phyloP scores from a whole-genome alignment of 2,888 invertebrate genomes.

The Agapostemon virescens region DNA sequence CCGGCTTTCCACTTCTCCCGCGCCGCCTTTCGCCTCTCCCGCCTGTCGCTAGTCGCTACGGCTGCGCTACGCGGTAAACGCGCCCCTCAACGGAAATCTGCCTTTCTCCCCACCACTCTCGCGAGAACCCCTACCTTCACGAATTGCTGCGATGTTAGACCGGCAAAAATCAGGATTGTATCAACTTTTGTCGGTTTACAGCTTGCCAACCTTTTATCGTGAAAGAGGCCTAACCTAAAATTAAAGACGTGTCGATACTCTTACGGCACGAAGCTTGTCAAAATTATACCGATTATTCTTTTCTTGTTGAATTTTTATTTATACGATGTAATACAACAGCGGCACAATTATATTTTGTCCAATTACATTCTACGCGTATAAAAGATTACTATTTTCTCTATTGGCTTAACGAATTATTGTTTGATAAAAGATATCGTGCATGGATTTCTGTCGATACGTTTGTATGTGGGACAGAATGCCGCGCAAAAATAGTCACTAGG shows the following conservation, averaged over 20 bases:
- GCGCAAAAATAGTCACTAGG: constrained; percentile 34
- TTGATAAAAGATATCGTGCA: too few relatives aligned
- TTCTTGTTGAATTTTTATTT: background rate
- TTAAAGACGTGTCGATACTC: background rate
- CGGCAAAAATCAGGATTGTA: constrained; percentile 60
- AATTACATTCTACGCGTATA: background rate
- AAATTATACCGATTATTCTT: background rate
- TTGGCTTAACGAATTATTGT: background rate
- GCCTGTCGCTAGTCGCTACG: constrained; percentile 58
- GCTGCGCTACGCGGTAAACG: constrained; percentile 75
- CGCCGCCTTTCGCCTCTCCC: constrained; percentile 75
- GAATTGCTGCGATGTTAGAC: constrained; percentile 46
- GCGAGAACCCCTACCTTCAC: constrained; percentile 36
- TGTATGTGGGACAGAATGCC: background rate
- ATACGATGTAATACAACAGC: too few relatives aligned
- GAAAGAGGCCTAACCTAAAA: background rate
- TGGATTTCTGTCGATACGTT: background rate
- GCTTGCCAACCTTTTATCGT: background rate
- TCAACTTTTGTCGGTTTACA: constrained; percentile 18
- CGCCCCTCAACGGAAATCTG: constrained; percentile 74
- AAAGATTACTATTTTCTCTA: background rate
- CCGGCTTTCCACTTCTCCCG: constrained; percentile 78
- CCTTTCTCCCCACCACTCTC: constrained; percentile 61
- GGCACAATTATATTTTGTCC: background rate
- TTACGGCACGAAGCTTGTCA: background rate